Evolutionary conservation across 2,113 vertebrate genomes (phyloP).

Genomic region (Egretta garzetta): DNA sequence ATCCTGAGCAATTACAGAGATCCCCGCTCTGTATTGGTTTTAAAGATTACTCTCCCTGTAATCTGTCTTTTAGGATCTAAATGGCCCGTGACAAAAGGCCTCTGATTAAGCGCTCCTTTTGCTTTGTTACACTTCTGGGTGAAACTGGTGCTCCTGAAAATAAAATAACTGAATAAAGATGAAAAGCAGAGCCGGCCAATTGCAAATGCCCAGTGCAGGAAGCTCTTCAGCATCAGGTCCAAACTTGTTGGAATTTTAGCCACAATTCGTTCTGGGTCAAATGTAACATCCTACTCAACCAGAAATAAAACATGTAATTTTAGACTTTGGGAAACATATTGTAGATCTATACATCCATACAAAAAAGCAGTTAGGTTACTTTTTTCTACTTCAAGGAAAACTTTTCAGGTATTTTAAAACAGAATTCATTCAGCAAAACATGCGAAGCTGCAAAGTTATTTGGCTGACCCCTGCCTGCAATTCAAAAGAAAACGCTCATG

Average conservation of each 20-base stretch:
- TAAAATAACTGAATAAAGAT: slow-evolving; percentile 18
- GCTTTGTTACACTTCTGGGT: slow-evolving; percentile 15
- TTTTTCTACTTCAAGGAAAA: background rate
- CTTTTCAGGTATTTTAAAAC: background rate
- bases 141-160: slow-evolving; percentile 35
- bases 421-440: background rate
- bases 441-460: background rate
- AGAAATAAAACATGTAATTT: background rate
- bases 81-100: slow-evolving; percentile 27
- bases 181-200: background rate
- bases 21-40: background rate
- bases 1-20: slow-evolving; percentile 28
- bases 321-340: background rate
- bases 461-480: background rate
- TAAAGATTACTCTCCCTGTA: slow-evolving; percentile 35
- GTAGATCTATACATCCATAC: background rate
- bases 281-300: background rate
- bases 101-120: slow-evolving; percentile 29
- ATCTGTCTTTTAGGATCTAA: slow-evolving; percentile 41
- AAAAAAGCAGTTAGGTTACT: background rate
- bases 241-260: background rate
- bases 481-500: background rate
- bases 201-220: background rate
- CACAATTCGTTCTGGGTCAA: background rate
- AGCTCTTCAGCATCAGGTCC: background rate